Base-by-base conservation (phyloP, 1,140 invertebrate genomes). In the Popillia japonica region DNA sequence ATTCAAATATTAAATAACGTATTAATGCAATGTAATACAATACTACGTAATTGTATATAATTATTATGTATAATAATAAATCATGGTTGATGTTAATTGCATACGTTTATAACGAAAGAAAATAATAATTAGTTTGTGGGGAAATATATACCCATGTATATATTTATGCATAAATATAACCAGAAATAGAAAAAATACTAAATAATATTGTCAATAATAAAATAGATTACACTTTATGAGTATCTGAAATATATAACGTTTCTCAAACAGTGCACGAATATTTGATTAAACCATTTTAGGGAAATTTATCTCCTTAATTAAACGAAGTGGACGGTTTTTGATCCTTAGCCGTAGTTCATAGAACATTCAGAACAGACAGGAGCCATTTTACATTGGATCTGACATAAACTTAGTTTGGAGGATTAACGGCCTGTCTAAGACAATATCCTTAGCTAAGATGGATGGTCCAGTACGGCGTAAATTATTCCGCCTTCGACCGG, bases 341-440 rank as follows among this genome's bases (percentile, higher is more conserved):
- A 55, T 17, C 17, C 0, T 17, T 55, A n/a, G 44, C n/a, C 44
- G 44, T n/a, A 48, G 44, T 55, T 17, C 48, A n/a, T 55, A 55
- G 17, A 17, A 55, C 14, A 55, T 55, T 55, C n/a, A 55, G 48
- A 55, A 55, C 48, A 55, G 48, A 55, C 48, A 55, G 48, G 7
- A 55, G 48, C 48, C 48, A 55, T 55, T 55, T 55, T 55, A 17
- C 48, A 55, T 55, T 55, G 48, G 48, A 20, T 55, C 48, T 55
- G 48, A 55, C 48, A 55, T n/a, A 55, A 55, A 55, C 48, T 55
- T 55, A 55, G 48, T 55, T 17, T 55, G 48, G 6, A 55, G 48
- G 48, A 55, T 55, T 55, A 55, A 55, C 48, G 17, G 48, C 48
- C 48, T 55, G 48, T 55, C 48, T 55, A 55, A 55, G 48, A 55